These are phyloP conservation scores for Piprites chloris DNA, from an alignment of 2,113 vertebrate genomes.

Conservation along the genomic window DNA sequence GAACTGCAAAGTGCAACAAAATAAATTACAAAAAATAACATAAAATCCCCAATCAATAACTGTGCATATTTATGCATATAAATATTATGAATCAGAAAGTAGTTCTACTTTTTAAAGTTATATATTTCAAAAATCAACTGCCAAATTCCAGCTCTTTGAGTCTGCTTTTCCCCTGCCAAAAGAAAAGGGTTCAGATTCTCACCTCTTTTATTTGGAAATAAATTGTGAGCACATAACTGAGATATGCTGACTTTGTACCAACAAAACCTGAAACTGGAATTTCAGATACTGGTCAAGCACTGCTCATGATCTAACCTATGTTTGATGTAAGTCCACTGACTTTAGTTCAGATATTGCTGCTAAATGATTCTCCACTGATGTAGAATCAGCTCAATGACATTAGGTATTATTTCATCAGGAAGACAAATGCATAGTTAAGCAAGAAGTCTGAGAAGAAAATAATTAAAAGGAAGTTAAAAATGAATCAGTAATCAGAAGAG, in stretches of 20 bases:
- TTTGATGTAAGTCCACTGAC: conserved; percentile 35
- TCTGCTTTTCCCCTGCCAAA: background rate
- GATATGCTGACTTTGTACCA: background rate
- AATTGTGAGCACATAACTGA: background rate
- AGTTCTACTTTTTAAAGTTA: background rate
- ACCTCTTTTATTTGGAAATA: background rate
- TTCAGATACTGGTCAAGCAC: background rate
- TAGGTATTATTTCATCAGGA: background rate
- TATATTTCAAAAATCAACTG: conserved; percentile 15
- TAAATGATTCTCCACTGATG: background rate
- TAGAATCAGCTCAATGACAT: background rate
- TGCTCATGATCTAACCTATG: background rate
- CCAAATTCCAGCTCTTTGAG: conserved; percentile 23
- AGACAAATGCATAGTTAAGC: background rate
- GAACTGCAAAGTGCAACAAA: conserved; percentile 65
- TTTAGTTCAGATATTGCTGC: background rate
- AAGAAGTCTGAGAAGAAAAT: background rate
- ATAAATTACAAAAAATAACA: background rate
- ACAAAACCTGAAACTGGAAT: background rate
- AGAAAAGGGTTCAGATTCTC: background rate
- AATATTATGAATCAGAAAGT: conserved; percentile 10
- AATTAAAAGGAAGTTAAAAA: background rate
- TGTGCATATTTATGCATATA: conserved; percentile 9
- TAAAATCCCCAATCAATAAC: conserved; percentile 25
- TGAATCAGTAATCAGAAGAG: background rate